Conservation (phyloP, 1,140 invertebrate species). For the Laupala kohalensis region DNA sequence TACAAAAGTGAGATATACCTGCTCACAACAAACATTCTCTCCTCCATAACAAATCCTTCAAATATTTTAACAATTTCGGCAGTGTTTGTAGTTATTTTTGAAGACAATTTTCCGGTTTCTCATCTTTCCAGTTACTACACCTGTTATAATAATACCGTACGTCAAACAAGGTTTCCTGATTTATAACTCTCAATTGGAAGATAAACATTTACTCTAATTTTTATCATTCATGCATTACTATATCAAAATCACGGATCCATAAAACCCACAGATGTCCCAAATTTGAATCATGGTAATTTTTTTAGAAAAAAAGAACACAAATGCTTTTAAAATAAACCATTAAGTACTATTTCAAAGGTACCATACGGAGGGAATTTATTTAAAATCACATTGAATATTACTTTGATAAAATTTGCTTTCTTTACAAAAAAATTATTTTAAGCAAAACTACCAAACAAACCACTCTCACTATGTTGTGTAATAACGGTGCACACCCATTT, state of each 20-base stretch:
- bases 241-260: not conserved
- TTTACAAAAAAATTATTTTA: too few relatives aligned
- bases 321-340: not conserved
- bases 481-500: too few relatives aligned
- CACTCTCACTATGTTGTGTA: too few relatives aligned
- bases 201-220: not conserved
- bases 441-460: too few relatives aligned
- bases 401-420: too few relatives aligned
- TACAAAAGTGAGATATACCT: not conserved
- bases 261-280: not conserved
- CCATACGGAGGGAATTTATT: too few relatives aligned
- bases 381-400: too few relatives aligned
- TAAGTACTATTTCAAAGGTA: not conserved
- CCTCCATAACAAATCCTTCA: not conserved
- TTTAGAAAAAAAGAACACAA: not conserved
- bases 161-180: too few relatives aligned
- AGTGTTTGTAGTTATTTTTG: not conserved
- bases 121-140: constrained; percentile 1
- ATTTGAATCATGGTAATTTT: not conserved
- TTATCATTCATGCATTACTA: not conserved
- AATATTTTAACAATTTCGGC: not conserved
- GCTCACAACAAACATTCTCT: not conserved
- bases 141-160: constrained; percentile 4
- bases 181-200: not conserved
- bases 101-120: not conserved